A percentile compares a stretch with the other conserved stretches of the same genome.
Conservation (phyloP, 2,888 invertebrate genomes). For the Corbicula japonica region DNA sequence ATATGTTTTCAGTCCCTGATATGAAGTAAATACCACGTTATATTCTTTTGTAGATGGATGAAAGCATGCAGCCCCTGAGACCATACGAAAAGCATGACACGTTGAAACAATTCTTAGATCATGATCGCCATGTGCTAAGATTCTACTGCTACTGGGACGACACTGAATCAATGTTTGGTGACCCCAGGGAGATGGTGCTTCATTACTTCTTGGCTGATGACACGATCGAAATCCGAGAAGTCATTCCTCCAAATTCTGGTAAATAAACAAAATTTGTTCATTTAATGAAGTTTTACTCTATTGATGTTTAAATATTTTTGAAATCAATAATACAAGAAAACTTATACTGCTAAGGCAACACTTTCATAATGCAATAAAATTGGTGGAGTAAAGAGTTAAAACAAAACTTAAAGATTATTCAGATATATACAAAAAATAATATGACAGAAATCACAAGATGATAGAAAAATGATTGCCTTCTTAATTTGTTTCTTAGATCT, state of each 20-base stretch:
- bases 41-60: slow-evolving; percentile 81
- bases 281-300: neutral
- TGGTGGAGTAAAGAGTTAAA: no score
- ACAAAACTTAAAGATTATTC: no score
- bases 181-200: slow-evolving; percentile 92
- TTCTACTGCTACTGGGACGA: slow-evolving; percentile 98
- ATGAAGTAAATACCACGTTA: neutral
- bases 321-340: no score
- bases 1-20: no score
- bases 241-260: slow-evolving; percentile 89
- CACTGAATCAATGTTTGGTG: slow-evolving; percentile 91
- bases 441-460: no score
- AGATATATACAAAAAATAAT: no score
- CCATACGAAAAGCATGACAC: slow-evolving; percentile 87
- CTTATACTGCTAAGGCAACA: no score
- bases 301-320: no score
- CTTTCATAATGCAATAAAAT: no score
- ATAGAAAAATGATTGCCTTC: no score
- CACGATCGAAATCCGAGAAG: slow-evolving; percentile 95
- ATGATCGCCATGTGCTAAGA: slow-evolving; percentile 91
- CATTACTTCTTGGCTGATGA: slow-evolving; percentile 95
- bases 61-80: slow-evolving; percentile 86
- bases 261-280: slow-evolving; percentile 2
- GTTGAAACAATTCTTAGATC: slow-evolving; percentile 93
- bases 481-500: no score